Conservation (phyloP, 2,797 vertebrate species). For the Lophotriccus pileatus region DNA sequence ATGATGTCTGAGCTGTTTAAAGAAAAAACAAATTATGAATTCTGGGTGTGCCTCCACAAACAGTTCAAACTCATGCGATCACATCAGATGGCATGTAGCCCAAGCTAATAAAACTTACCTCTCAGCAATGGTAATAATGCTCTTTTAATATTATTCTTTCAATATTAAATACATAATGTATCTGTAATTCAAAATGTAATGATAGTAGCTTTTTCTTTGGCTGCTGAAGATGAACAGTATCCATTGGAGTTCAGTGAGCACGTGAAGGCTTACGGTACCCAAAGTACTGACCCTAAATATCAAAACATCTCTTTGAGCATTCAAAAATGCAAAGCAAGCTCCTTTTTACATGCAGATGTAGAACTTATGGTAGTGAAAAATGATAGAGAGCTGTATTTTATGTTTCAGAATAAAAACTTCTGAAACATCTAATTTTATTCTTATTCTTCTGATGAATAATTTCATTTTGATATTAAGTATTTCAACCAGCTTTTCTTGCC, state of each 20-base stretch:
- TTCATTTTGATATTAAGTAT: constrained; percentile 49
- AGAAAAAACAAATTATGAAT: neutral
- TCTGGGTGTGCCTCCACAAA: neutral
- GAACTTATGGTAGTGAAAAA: neutral
- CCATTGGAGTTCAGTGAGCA: neutral
- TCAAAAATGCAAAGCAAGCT: neutral
- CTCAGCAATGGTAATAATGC: neutral
- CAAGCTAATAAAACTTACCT: neutral
- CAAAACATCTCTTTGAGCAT: neutral
- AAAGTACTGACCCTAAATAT: neutral
- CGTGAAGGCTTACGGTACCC: neutral
- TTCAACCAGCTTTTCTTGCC: constrained; percentile 38
- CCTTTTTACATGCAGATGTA: constrained; percentile 15
- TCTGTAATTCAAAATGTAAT: neutral
- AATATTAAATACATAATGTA: neutral
- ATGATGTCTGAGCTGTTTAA: neutral
- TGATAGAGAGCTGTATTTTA: neutral
- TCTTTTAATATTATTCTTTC: neutral
- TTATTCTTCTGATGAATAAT: constrained; percentile 10
- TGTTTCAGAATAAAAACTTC: constrained; percentile 31
- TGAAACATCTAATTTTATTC: constrained; percentile 16
- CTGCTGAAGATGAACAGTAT: neutral
- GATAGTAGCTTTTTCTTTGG: neutral
- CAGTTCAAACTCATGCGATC: neutral
- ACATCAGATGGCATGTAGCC: neutral